Conservation (phyloP, 2,113 vertebrate genomes). For the Nibea albiflora region DNA sequence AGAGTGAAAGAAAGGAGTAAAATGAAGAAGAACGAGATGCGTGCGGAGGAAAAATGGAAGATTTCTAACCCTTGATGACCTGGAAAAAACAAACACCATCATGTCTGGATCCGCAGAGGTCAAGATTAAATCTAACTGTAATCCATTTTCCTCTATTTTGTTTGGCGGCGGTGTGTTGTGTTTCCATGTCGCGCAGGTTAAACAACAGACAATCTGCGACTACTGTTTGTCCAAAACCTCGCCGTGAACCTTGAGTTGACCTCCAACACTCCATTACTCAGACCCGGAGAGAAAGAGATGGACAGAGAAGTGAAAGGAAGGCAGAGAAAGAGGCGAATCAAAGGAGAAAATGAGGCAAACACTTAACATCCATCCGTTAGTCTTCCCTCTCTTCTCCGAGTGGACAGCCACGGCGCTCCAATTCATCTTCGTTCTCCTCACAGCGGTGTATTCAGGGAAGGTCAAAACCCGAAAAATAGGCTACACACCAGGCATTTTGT, state of each 20-base stretch:
- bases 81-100: constrained; percentile 6
- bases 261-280: constrained; percentile 49
- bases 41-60: constrained; percentile 9
- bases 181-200: constrained; percentile 45
- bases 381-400: neutral
- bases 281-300: neutral
- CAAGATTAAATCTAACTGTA: constrained; percentile 24
- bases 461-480: constrained; percentile 76
- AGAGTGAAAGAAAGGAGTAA: neutral
- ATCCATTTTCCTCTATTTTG: constrained; percentile 41
- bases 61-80: constrained; percentile 20
- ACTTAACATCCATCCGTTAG: constrained; percentile 38
- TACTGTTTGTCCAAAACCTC: constrained; percentile 41
- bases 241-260: constrained; percentile 26
- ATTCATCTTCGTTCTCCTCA: constrained; percentile 73
- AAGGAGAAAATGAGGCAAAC: constrained; percentile 48
- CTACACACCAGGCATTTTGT: constrained; percentile 67
- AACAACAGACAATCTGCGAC: constrained; percentile 28
- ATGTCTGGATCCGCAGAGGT: neutral
- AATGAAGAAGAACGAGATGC: constrained; percentile 25
- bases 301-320: constrained; percentile 1
- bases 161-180: constrained; percentile 30
- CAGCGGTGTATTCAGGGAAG: constrained; percentile 61
- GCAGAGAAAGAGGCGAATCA: constrained; percentile 7
- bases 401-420: constrained; percentile 44